A percentile compares a stretch with the other conserved stretches of the same genome.
Conservation (phyloP, 2,888 invertebrate species). For the Drosophila quasianomalipes region DNA sequence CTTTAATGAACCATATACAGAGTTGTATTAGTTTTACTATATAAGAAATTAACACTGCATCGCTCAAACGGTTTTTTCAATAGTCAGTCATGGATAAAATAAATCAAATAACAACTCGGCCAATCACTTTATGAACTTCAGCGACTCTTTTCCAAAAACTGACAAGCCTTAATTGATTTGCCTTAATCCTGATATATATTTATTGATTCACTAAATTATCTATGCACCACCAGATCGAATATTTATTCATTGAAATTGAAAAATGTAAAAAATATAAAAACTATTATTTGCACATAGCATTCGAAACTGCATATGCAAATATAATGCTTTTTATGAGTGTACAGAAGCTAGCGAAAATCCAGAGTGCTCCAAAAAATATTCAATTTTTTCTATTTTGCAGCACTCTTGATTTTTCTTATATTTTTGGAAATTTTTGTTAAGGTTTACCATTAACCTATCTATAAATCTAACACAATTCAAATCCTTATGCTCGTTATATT, state of each 20-base stretch:
- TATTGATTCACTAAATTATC: not conserved
- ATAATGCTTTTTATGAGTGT: not conserved
- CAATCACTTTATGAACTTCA: not conserved
- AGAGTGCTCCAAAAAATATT: not conserved
- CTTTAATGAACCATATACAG: not conserved
- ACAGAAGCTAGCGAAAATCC: not conserved
- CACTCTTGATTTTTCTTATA: not conserved
- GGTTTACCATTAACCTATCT: not conserved
- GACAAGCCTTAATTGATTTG: not conserved
- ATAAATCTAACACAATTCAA: not conserved
- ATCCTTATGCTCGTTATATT: not conserved
- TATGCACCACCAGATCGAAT: not conserved
- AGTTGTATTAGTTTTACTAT: fast-evolving
- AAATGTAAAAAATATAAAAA: not conserved
- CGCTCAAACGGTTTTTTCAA: not conserved
- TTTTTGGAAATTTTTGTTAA: not conserved
- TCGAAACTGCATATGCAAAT: not conserved
- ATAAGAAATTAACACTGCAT: not conserved
- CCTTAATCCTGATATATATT: not conserved
- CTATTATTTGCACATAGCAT: not conserved
- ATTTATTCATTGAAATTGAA: not conserved
- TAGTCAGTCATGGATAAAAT: not conserved
- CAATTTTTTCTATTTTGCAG: not conserved
- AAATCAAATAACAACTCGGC: not conserved
- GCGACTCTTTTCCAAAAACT: not conserved